Percentiles rank a stretch among this genome's conserved stretches.
Evolutionary conservation across 1,140 invertebrate genomes (phyloP).

Genomic region (Lordiphosa collinella): DNA sequence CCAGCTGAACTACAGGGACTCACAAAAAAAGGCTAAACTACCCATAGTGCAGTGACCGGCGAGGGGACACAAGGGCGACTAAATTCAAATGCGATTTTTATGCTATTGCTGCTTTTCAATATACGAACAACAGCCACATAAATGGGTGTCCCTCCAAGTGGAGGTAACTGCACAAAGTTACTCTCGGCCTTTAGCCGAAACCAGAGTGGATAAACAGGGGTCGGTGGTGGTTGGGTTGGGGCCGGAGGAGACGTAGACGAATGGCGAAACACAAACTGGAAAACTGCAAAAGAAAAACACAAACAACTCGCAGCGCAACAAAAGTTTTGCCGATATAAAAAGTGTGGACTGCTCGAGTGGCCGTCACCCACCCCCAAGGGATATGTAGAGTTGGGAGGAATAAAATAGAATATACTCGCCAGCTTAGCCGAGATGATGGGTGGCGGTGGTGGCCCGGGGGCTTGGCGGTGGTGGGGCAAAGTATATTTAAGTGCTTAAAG

Average conservation of each 20-base stretch:
- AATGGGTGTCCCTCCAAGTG: not conserved
- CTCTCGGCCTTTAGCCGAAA: slow-evolving; percentile 58
- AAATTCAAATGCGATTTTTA: slow-evolving; percentile 79
- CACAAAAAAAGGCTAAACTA: not conserved
- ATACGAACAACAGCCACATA: slow-evolving; percentile 27
- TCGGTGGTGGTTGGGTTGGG: not conserved
- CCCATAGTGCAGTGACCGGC: not conserved
- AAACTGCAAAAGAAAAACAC: slow-evolving; percentile 77
- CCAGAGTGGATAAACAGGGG: slow-evolving; percentile 10
- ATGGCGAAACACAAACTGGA: slow-evolving; percentile 62
- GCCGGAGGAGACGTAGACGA: not conserved
- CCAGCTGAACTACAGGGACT: too few relatives aligned
- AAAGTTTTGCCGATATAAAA: slow-evolving; percentile 72
- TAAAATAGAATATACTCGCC: slow-evolving; percentile 62
- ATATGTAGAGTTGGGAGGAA: slow-evolving; percentile 17
- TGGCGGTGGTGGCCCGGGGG: slow-evolving; percentile 8
- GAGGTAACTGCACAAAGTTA: slow-evolving; percentile 32
- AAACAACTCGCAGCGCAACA: slow-evolving; percentile 74
- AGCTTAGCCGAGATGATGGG: slow-evolving; percentile 42
- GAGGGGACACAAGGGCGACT: slow-evolving; percentile 30
- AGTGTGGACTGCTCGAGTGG: slow-evolving; percentile 72
- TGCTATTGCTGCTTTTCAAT: slow-evolving; percentile 72
- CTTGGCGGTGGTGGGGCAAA: slow-evolving; percentile 59
- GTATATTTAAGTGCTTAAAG: slow-evolving; percentile 79
- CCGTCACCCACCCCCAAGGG: slow-evolving; percentile 30